Evolutionary conservation across 1,140 invertebrate genomes (phyloP).

Genomic region (Caenorhabditis inopinata): DNA sequence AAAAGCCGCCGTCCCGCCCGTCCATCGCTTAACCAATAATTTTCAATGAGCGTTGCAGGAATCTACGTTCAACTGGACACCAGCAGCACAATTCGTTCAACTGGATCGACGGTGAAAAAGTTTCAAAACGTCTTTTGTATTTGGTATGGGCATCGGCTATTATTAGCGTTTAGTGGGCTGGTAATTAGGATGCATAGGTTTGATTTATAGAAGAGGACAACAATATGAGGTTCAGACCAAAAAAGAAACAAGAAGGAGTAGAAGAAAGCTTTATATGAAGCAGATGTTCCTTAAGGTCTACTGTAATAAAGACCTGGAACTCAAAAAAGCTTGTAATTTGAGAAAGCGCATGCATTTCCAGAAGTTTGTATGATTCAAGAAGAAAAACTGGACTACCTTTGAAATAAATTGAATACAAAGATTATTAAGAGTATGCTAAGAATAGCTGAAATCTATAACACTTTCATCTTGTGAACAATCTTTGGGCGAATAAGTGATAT

Average conservation of each 20-base stretch:
- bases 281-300: too few species aligned
- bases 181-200: constrained; percentile 8
- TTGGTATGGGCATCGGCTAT: constrained; percentile 21
- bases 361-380: too few species aligned
- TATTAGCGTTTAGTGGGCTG: constrained; percentile 27
- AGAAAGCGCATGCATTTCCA: too few species aligned
- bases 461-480: neutral
- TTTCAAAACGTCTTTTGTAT: constrained; percentile 24
- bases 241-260: neutral
- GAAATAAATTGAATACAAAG: too few species aligned
- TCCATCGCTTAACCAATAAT: constrained; percentile 12
- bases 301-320: too few species aligned
- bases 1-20: neutral
- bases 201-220: constrained; percentile 22
- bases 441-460: too few species aligned
- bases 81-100: neutral
- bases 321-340: too few species aligned
- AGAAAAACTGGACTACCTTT: too few species aligned
- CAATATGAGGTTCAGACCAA: neutral
- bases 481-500: constrained; percentile 6
- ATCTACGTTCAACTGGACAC: too few species aligned
- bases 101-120: neutral
- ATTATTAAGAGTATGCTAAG: too few species aligned
- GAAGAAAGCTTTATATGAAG: too few species aligned
- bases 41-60: constrained; percentile 16